Evolutionary conservation across 1,140 invertebrate genomes (phyloP).

Genomic region (Leptestheria dahalacensis): DNA sequence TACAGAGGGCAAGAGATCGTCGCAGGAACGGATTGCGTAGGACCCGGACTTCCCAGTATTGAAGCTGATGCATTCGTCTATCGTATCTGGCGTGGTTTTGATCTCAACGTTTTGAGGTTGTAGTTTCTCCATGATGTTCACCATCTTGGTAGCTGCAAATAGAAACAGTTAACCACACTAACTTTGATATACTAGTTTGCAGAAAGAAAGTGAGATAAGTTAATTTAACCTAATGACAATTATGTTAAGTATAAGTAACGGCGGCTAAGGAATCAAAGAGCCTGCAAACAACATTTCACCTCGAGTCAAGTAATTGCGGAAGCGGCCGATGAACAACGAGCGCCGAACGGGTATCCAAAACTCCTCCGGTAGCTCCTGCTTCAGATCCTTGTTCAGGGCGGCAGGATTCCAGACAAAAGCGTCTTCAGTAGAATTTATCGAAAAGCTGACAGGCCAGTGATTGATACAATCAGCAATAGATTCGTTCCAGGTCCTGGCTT

Average conservation of each 20-base stretch:
- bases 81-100: background rate
- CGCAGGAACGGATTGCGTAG: no score
- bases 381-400: background rate
- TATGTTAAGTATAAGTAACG: no score
- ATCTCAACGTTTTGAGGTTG: no score
- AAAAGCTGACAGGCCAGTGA: background rate
- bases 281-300: background rate
- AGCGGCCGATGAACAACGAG: background rate
- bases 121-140: no score
- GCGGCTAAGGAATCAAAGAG: background rate
- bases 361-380: background rate
- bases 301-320: constrained; percentile 1
- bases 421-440: background rate
- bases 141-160: no score
- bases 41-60: background rate
- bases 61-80: no score
- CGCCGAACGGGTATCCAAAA: constrained; percentile 7
- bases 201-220: no score
- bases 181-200: no score
- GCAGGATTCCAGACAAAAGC: background rate
- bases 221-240: no score
- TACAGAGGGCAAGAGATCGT: background rate
- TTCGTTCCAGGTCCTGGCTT: background rate
- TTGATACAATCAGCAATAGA: background rate
- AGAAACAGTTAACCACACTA: no score